These are phyloP conservation scores for Leptodirus hochenwartii DNA, from an alignment of 2,888 invertebrate species.

Conservation along the genomic window DNA sequence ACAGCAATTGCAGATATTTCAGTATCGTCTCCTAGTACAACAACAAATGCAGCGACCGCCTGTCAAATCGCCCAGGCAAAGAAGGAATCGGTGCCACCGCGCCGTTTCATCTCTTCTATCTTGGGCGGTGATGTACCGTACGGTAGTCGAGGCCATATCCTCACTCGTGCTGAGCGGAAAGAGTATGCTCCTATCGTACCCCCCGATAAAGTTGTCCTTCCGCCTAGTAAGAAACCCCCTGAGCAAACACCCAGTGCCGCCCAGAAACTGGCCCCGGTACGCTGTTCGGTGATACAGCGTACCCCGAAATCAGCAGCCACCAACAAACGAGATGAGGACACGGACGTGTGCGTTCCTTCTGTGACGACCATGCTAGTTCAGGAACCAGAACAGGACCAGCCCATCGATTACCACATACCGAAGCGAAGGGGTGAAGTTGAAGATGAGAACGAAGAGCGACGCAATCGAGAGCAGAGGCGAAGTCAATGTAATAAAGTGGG, in stretches of 20 bases:
- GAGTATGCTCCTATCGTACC: slow-evolving; percentile 44
- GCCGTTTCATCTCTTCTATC: slow-evolving; percentile 62
- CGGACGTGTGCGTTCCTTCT: slow-evolving; percentile 19
- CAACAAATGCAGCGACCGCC: slow-evolving; percentile 23
- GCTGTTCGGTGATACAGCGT: slow-evolving; percentile 68
- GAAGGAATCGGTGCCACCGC: slow-evolving; percentile 27
- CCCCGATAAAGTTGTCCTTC: slow-evolving; percentile 43
- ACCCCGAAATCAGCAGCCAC: slow-evolving; percentile 38
- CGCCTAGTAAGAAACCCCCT: slow-evolving; percentile 37
- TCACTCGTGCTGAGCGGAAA: slow-evolving; percentile 68
- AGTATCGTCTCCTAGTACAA: slow-evolving; percentile 21
- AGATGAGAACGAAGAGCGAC: slow-evolving; percentile 49
- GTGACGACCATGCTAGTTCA: slow-evolving; percentile 18
- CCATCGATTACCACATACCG: slow-evolving; percentile 76
- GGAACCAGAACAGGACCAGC: slow-evolving; percentile 67
- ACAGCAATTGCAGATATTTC: too few relatives aligned
- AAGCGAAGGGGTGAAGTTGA: slow-evolving; percentile 53
- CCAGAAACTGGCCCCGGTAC: slow-evolving; percentile 30
- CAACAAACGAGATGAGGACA: slow-evolving; percentile 22
- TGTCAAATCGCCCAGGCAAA: slow-evolving; percentile 23
- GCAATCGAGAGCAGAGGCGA: slow-evolving; percentile 47
- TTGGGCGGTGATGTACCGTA: slow-evolving; percentile 67
- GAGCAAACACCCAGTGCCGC: slow-evolving; percentile 25
- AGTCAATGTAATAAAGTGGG: slow-evolving; percentile 49
- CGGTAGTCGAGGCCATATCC: slow-evolving; percentile 58